phyloP scores from a whole-genome alignment of 2,888 invertebrate species.

The Dexiosoma caninum region DNA sequence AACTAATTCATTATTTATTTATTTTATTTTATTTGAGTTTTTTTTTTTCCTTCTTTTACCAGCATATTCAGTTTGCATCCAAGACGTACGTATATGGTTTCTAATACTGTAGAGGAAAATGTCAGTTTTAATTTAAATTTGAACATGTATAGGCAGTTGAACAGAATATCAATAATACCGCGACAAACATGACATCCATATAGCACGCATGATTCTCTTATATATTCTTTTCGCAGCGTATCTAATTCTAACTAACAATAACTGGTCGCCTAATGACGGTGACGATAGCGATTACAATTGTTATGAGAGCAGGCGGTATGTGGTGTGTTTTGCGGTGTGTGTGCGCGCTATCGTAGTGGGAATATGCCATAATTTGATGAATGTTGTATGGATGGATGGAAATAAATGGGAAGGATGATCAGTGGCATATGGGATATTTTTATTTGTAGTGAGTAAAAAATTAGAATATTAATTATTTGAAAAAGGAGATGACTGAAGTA shows the following conservation, averaged over 20 bases:
- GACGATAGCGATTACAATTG: constrained; percentile 4
- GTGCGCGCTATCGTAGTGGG: too few relatives aligned
- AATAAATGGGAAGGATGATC: constrained; percentile 6
- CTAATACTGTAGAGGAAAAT: constrained; percentile 11
- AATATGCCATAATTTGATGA: constrained; percentile 15
- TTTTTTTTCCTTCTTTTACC: not conserved
- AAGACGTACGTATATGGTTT: not conserved
- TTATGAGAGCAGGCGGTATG: constrained; percentile 18
- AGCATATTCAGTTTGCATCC: constrained; percentile 20
- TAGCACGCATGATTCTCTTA: constrained; percentile 57
- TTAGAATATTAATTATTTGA: too few relatives aligned
- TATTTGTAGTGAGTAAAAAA: too few relatives aligned
- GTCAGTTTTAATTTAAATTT: constrained; percentile 51
- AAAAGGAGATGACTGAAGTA: too few relatives aligned
- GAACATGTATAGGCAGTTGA: constrained; percentile 54
- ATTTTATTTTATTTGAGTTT: too few relatives aligned
- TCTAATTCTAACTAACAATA: constrained; percentile 20
- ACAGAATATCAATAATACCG: constrained; percentile 65
- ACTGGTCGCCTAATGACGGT: constrained; percentile 11
- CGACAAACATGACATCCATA: constrained; percentile 65
- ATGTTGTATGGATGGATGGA: not conserved
- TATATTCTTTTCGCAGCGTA: not conserved
- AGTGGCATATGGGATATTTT: not conserved
- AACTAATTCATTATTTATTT: too few relatives aligned
- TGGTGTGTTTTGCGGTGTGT: not conserved